phyloP scores from a whole-genome alignment of 2,797 vertebrate genomes.

The Spondyliosoma cantharus region DNA sequence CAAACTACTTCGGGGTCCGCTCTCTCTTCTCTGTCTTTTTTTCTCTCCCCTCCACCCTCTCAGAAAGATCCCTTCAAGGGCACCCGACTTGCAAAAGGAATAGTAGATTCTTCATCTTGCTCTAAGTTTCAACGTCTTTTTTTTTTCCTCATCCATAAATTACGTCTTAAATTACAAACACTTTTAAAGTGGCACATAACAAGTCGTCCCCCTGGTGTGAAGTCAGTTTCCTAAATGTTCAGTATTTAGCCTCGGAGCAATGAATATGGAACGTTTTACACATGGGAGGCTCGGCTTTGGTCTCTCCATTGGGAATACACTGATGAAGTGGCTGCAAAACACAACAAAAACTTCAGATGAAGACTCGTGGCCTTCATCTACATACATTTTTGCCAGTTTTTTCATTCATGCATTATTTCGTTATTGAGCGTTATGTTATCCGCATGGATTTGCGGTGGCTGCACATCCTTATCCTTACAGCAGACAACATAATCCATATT shows the following conservation, averaged over 20 bases:
- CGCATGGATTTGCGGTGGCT: constrained; percentile 22
- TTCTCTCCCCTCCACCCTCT: constrained; percentile 20
- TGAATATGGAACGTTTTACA: constrained; percentile 46
- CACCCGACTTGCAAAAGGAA: constrained; percentile 56
- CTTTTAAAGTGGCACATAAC: constrained; percentile 60
- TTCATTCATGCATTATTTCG: constrained; percentile 26
- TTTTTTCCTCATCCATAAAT: constrained; percentile 57
- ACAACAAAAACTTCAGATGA: constrained; percentile 38
- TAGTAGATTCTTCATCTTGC: constrained; percentile 54
- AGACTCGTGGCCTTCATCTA: constrained; percentile 32
- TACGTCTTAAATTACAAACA: constrained; percentile 61
- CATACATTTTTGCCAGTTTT: constrained; percentile 9
- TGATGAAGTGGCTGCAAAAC: constrained; percentile 45
- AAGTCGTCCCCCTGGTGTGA: constrained; percentile 49
- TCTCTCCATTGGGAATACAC: constrained; percentile 44
- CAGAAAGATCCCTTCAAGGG: constrained; percentile 53
- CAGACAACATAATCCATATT: not conserved
- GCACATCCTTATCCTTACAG: constrained; percentile 1
- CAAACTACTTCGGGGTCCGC: constrained; percentile 65
- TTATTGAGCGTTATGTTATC: constrained; percentile 17
- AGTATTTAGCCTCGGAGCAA: constrained; percentile 61
- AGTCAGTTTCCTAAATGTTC: constrained; percentile 65
- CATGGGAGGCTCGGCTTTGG: constrained; percentile 33
- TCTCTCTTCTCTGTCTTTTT: constrained; percentile 30
- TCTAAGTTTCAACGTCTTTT: constrained; percentile 44